Evolutionary conservation across 2,113 vertebrate species (phyloP).

Genomic region (Psammodynastes pulverulentus): DNA sequence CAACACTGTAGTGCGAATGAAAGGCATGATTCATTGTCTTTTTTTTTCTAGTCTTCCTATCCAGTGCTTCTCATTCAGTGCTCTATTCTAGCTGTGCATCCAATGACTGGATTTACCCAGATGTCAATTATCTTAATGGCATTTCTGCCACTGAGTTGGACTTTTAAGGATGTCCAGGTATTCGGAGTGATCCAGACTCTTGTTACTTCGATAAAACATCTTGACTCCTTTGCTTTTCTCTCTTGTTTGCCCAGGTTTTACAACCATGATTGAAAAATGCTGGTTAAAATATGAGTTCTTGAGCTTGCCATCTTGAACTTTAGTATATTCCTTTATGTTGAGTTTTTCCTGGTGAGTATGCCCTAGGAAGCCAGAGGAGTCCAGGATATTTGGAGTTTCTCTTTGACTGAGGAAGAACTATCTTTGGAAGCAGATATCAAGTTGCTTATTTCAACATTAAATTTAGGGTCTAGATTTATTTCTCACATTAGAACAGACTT

Average conservation of each 20-base stretch:
- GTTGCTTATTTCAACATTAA: background rate
- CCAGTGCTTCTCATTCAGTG: background rate
- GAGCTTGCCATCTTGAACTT: background rate
- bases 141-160: background rate
- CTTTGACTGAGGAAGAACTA: background rate
- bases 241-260: background rate
- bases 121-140: background rate
- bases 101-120: background rate
- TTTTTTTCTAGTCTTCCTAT: background rate
- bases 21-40: background rate
- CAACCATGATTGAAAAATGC: background rate
- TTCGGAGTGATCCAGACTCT: background rate
- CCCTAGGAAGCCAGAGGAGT: background rate
- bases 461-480: background rate
- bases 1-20: background rate
- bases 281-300: background rate
- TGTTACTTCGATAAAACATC: background rate
- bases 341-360: background rate
- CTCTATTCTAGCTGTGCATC: background rate
- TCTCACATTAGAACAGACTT: background rate
- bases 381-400: background rate
- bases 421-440: background rate
- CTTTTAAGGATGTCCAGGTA: background rate
- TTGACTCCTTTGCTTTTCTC: background rate
- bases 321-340: background rate